Evolutionary conservation across 1,140 invertebrate species (phyloP), one percentile per base, ranked within the genome.

Genomic region (Platorchestia sp.): DNA sequence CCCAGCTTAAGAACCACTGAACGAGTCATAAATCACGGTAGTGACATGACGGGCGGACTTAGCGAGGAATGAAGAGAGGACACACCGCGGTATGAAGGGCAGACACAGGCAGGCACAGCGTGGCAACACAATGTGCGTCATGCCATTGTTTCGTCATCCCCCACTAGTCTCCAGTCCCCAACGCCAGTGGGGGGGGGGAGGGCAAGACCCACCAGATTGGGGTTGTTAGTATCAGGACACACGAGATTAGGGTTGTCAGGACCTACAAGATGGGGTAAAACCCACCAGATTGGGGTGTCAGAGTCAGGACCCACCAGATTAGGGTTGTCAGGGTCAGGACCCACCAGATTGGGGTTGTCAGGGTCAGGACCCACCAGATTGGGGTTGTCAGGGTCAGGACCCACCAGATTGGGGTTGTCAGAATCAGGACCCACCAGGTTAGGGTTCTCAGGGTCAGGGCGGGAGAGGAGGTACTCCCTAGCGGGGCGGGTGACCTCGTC

Each of bases 231-330:
- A n/a, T n/a, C 0, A 3, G 22, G 0, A 7, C 10, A 45, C 86
- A 95, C 95, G n/a, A 86, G 59, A 41, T 95, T 95, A 3, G 95
- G 95, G 44, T 95, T 95, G 86, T 86, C 7, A 41, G 51, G 47
- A 86, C 86, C n/a, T n/a, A 59, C 51, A 36, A 41, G 59, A 14
- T 47, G 86, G 19, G 86, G 59, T 36, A 86, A 45, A 36, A 41
- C 41, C 10, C 86, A 42, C 44, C 86, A 41, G 36, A 59, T n/a
- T 19, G 86, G 51, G 22, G 41, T 10, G 86, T 89, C 41, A 27
- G 86, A 14, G 86, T 27, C 16, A n/a, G 86, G 10, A 22, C 86
- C 86, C 14, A 75, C 53, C 36, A 75, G 53, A 16, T 75, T 75
- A 75, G 53, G 53, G 86, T 42, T 22, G 22, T 27, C 16, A 22